Conservation (phyloP, 2,888 invertebrate species). For the Quadroppia sp. region DNA sequence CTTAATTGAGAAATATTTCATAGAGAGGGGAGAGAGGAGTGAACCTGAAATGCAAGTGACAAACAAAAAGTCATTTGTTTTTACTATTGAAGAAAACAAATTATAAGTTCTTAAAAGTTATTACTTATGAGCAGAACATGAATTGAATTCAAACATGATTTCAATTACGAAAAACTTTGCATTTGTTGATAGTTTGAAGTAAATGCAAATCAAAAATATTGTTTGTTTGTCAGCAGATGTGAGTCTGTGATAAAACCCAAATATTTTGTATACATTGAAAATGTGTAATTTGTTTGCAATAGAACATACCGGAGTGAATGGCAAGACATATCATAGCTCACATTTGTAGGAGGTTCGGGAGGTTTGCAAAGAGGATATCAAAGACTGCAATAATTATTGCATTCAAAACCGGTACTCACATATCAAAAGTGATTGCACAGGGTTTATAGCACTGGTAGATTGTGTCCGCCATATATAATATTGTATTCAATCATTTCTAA, state of each 20-base stretch:
- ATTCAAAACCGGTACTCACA: conserved; percentile 34
- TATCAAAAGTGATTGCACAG: conserved; percentile 22
- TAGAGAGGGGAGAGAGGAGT: conserved; percentile 9
- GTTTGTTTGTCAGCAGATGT: conserved; percentile 1
- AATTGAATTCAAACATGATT: conserved; percentile 16
- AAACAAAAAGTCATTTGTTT: conserved; percentile 35
- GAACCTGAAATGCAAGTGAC: conserved; percentile 19
- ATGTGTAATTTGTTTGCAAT: conserved; percentile 2
- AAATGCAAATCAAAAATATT: conserved; percentile 3
- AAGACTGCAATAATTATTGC: conserved; percentile 33
- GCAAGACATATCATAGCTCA: conserved; percentile 31
- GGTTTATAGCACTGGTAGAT: neutral
- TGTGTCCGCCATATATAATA: conserved; percentile 26
- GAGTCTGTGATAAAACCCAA: conserved; percentile 26
- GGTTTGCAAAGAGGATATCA: conserved; percentile 31
- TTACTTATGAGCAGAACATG: neutral
- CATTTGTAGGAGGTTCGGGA: conserved; percentile 21
- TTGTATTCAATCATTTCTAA: conserved; percentile 35
- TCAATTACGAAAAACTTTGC: neutral
- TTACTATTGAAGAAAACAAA: conserved; percentile 24
- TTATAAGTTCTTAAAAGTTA: conserved; percentile 19
- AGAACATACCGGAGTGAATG: neutral
- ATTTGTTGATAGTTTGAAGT: neutral
- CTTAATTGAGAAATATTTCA: conserved; percentile 35
- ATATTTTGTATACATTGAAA: conserved; percentile 15